These are phyloP conservation scores for Eulithis testata DNA, from an alignment of 2,888 invertebrate genomes.

Conservation along the genomic window DNA sequence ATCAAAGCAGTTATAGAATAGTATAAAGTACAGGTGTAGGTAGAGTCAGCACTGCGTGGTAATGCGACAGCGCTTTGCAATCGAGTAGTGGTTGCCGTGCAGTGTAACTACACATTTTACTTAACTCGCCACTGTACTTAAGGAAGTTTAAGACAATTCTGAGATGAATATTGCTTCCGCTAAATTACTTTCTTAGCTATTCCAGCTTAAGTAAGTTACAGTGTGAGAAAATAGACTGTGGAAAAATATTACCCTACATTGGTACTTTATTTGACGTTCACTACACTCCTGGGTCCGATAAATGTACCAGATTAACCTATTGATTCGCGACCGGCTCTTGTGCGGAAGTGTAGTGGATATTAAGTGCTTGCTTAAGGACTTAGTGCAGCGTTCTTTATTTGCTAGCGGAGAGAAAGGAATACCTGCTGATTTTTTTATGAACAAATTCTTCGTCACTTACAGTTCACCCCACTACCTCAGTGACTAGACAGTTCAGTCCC, in stretches of 20 bases:
- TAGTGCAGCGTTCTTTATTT: conserved; percentile 16
- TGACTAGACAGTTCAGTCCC: too few species aligned
- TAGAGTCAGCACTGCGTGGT: too few species aligned
- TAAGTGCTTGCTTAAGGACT: conserved; percentile 33
- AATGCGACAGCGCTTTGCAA: too few species aligned
- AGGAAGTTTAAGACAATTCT: too few species aligned
- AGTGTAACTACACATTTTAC: too few species aligned
- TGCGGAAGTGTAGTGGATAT: conserved; percentile 31
- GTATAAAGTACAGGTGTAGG: too few species aligned
- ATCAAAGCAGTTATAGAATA: too few species aligned
- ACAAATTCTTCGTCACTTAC: too few species aligned
- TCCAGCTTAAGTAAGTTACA: conserved; percentile 13
- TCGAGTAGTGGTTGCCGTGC: too few species aligned
- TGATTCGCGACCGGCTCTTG: conserved; percentile 38
- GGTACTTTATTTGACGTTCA: conserved; percentile 47
- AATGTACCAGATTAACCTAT: conserved; percentile 51
- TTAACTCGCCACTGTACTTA: too few species aligned
- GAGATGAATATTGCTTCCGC: background rate
- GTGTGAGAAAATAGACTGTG: conserved; percentile 25
- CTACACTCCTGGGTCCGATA: conserved; percentile 49
- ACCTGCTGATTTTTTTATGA: background rate
- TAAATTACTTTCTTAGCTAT: background rate
- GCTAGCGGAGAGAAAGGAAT: conserved; percentile 3
- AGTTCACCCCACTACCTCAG: too few species aligned
- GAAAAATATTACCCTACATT: conserved; percentile 38